A percentile compares a stretch with the other conserved stretches of the same genome.
Evolutionary conservation across 2,797 vertebrate species (phyloP).

Genomic region (Acomys russatus): DNA sequence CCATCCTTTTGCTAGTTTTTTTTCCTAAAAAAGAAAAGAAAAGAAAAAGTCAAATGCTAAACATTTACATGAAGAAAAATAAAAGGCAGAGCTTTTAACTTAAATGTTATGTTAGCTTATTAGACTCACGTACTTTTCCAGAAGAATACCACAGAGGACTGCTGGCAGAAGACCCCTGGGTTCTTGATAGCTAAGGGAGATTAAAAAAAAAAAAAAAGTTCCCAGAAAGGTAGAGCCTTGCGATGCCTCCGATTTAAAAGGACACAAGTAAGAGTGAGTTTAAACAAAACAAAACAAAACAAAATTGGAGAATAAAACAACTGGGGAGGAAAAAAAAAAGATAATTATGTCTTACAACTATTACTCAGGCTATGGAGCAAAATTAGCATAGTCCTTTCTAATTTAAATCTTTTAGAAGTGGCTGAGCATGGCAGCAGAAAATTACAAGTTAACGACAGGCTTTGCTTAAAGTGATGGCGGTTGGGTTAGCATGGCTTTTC

Average conservation of each 20-base stretch:
- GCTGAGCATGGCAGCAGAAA: constrained; percentile 91
- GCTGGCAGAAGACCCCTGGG: constrained; percentile 82
- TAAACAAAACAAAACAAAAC: constrained; percentile 75
- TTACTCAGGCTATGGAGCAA: constrained; percentile 90
- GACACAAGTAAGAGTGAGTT: constrained; percentile 86
- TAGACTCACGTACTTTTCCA: constrained; percentile 38
- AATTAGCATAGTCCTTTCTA: constrained; percentile 92
- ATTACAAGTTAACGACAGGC: constrained; percentile 90
- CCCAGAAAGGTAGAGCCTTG: constrained; percentile 82
- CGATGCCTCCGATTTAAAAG: constrained; percentile 83
- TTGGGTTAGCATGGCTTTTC: constrained; percentile 86
- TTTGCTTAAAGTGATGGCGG: constrained; percentile 88
- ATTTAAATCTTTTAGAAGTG: constrained; percentile 92
- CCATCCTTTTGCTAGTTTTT: constrained; percentile 33
- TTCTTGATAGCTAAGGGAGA: constrained; percentile 83
- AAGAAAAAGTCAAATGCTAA: constrained; percentile 64
- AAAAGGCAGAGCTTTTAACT: constrained; percentile 79
- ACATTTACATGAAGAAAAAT: constrained; percentile 78
- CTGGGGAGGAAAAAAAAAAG: constrained; percentile 82
- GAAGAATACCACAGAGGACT: constrained; percentile 81
- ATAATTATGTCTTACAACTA: constrained; percentile 91
- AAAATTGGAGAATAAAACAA: constrained; percentile 88
- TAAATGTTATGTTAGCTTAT: constrained; percentile 80
- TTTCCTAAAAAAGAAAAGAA: neutral
- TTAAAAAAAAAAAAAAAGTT: constrained; percentile 85